Percentiles rank a stretch among this genome's conserved stretches.
These are phyloP conservation scores for Armadillidium nasatum DNA, from an alignment of 1,140 invertebrate species.

Conservation along the genomic window DNA sequence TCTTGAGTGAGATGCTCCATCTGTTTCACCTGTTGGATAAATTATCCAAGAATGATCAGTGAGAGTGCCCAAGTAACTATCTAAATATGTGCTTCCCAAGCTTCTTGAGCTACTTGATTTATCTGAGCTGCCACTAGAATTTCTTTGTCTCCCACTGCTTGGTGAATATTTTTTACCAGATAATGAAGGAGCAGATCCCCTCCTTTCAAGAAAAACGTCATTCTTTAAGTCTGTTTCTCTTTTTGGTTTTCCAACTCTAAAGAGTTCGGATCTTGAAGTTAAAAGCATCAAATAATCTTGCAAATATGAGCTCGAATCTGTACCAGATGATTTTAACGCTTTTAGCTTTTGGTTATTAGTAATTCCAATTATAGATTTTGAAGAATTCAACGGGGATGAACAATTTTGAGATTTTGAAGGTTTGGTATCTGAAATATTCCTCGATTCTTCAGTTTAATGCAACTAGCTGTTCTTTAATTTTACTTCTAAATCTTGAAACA, in stretches of 20 bases:
- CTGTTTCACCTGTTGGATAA: conserved; percentile 16
- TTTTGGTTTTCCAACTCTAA: not conserved
- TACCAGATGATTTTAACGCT: not conserved
- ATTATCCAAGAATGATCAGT: conserved; percentile 25
- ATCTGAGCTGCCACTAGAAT: not conserved
- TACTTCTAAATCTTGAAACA: not conserved
- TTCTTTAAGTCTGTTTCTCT: not conserved
- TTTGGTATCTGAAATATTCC: not conserved
- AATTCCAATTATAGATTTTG: not conserved
- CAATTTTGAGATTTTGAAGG: not conserved
- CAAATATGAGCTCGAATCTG: not conserved
- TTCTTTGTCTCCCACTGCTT: not conserved
- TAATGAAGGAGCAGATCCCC: conserved; percentile 3
- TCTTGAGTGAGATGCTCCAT: not conserved
- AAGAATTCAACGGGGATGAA: not conserved
- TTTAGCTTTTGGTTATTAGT: not conserved
- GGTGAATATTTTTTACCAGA: not conserved
- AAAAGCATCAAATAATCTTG: not conserved
- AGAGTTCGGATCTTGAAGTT: not conserved
- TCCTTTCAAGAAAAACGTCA: not conserved
- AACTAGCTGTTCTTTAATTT: not conserved
- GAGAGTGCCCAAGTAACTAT: conserved; percentile 27
- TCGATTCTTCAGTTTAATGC: not conserved
- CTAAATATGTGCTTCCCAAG: conserved; percentile 26
- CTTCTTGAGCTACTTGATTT: conserved; percentile 5